A percentile compares a stretch with the other conserved stretches of the same genome.
Conservation (phyloP, 2,113 vertebrate genomes). For the Alligator mississippiensis region DNA sequence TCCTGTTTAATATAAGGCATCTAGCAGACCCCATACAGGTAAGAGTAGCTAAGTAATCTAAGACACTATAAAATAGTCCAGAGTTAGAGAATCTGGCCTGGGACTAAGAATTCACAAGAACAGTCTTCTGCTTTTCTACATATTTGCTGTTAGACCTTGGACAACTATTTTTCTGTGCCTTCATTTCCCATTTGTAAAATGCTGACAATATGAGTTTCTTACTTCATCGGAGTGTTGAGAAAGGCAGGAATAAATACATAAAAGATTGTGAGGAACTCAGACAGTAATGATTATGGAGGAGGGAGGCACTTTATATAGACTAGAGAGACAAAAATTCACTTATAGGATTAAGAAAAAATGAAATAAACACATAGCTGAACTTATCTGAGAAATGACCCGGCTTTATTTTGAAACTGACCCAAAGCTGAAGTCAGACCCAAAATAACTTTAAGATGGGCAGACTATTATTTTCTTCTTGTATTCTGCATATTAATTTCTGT, state of each 20-base stretch:
- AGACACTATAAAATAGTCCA: neutral
- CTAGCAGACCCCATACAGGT: neutral
- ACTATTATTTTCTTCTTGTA: neutral
- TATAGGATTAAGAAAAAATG: neutral
- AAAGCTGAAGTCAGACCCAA: neutral
- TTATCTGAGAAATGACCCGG: neutral
- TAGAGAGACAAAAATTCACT: neutral
- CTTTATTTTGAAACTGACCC: neutral
- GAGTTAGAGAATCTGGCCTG: neutral
- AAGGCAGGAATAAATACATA: neutral
- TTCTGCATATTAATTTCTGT: neutral
- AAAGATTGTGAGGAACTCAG: neutral
- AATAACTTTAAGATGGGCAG: neutral
- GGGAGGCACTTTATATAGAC: neutral
- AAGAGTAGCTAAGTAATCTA: neutral
- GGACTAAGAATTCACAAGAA: neutral
- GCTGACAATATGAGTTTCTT: neutral
- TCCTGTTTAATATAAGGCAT: neutral
- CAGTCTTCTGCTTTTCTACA: neutral
- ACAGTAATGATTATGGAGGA: neutral
- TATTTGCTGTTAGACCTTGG: neutral
- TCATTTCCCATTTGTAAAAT: neutral
- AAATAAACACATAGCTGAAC: neutral
- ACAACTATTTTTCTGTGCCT: neutral
- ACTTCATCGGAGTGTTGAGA: neutral